Conservation (phyloP, 2,888 invertebrate species). For the Acrocyrtus sp. region DNA sequence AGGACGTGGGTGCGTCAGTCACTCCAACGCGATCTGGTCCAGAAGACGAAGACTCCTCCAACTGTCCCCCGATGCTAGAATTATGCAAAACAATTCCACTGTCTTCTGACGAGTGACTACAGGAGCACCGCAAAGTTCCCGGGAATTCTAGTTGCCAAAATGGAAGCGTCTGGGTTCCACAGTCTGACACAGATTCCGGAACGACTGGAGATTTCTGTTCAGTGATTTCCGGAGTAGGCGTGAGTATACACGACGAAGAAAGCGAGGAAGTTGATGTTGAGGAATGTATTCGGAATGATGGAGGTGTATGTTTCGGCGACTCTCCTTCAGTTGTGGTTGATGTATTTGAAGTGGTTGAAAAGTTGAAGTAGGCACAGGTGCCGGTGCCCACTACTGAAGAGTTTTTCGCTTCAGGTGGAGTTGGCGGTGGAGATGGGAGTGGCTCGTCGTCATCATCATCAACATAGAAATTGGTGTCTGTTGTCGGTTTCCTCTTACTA, state of each 20-base stretch:
- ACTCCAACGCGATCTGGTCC: conserved; percentile 1
- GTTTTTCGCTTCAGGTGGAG: conserved; percentile 43
- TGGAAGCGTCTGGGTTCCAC: conserved; percentile 39
- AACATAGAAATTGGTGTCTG: not conserved
- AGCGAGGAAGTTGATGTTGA: conserved; percentile 47
- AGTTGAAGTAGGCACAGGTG: conserved; percentile 35
- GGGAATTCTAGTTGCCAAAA: conserved; percentile 49
- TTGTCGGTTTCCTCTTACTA: not conserved
- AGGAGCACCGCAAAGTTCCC: conserved; percentile 32
- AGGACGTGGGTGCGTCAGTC: not conserved
- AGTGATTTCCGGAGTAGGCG: conserved; percentile 19
- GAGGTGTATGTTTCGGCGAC: not conserved
- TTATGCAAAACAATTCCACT: conserved; percentile 32
- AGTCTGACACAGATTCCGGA: not conserved
- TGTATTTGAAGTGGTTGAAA: not conserved
- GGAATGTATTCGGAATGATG: conserved; percentile 40
- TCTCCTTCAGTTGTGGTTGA: not conserved
- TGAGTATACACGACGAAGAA: conserved; percentile 38
- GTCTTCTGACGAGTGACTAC: conserved; percentile 27
- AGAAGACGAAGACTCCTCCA: conserved; percentile 22
- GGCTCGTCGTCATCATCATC: conserved; percentile 38
- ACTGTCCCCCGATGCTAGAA: not conserved
- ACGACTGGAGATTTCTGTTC: not conserved
- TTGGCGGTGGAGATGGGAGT: conserved; percentile 45
- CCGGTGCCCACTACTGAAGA: conserved; percentile 8